Evolutionary conservation across 2,113 vertebrate species (phyloP).

Genomic region (Capricornis sumatraensis): DNA sequence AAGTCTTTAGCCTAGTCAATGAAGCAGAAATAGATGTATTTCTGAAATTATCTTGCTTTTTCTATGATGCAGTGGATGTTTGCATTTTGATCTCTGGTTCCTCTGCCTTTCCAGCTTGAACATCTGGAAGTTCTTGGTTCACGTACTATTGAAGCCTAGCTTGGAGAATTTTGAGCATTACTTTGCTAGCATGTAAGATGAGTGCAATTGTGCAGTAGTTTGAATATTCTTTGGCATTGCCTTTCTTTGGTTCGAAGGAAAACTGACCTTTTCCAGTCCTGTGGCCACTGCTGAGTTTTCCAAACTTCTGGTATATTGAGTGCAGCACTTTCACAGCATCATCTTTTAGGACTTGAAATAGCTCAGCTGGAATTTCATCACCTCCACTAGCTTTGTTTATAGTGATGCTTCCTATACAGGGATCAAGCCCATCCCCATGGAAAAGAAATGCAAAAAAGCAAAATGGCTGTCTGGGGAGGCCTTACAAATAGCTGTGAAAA

Average conservation of each 20-base stretch:
- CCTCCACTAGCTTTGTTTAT: background rate
- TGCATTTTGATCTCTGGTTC: background rate
- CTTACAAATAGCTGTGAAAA: no score
- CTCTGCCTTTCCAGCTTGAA: background rate
- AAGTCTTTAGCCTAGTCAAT: background rate
- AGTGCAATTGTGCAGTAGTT: background rate
- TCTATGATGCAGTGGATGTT: background rate
- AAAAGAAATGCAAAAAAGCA: no score
- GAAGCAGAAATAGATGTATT: background rate
- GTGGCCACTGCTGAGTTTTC: background rate
- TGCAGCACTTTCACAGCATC: background rate
- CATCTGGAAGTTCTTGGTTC: background rate
- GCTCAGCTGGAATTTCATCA: background rate
- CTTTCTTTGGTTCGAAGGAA: background rate
- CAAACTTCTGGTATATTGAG: background rate
- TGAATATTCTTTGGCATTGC: background rate
- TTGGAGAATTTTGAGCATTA: background rate
- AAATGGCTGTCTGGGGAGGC: no score
- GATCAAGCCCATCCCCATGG: no score
- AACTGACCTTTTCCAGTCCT: background rate
- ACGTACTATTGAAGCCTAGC: background rate
- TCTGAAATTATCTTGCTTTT: background rate
- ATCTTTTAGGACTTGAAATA: background rate
- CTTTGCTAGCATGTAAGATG: background rate
- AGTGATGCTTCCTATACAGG: background rate